Evolutionary conservation across 2,797 vertebrate species (phyloP).

Genomic region (Chelonia mydas): DNA sequence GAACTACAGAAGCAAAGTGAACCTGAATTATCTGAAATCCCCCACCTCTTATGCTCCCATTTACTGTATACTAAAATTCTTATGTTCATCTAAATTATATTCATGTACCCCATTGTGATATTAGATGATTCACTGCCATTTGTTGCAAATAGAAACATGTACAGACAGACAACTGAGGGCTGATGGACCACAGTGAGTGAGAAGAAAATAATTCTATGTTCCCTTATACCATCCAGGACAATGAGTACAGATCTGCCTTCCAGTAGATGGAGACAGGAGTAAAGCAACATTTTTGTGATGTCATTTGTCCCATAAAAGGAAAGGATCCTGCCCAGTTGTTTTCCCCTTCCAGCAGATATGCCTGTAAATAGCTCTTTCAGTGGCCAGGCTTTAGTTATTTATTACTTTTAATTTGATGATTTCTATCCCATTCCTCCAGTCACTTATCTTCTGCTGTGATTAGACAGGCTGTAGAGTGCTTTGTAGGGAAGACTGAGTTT

Average conservation of each 20-base stretch:
- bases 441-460: background rate
- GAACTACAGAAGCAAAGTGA: background rate
- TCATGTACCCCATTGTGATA: background rate
- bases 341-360: background rate
- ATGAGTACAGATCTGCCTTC: background rate
- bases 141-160: background rate
- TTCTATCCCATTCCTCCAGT: background rate
- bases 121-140: background rate
- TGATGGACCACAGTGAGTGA: background rate
- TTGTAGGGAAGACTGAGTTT: background rate
- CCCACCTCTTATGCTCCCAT: background rate
- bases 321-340: background rate
- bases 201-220: background rate
- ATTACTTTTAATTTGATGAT: background rate
- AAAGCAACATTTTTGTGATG: background rate
- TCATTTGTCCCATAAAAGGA: background rate
- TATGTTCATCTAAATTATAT: background rate
- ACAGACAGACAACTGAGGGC: background rate
- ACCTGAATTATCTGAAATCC: background rate
- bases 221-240: background rate
- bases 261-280: background rate
- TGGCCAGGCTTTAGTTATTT: background rate
- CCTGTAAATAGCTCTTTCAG: background rate
- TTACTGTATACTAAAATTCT: background rate
- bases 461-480: background rate